Conservation (phyloP, 1,140 invertebrate genomes). For the Potamilus streckersoni region DNA sequence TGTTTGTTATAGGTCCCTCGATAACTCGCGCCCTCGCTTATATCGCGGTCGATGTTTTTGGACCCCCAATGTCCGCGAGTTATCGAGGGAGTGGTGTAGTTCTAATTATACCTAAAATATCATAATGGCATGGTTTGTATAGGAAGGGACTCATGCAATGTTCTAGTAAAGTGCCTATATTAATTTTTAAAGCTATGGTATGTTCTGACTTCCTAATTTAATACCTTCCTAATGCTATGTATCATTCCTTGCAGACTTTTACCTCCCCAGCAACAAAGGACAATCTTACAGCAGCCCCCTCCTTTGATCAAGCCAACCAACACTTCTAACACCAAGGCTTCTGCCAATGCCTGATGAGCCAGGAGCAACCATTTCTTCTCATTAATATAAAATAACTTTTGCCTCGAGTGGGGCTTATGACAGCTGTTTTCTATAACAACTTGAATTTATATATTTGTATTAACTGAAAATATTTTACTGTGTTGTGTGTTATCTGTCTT, state of each 20-base stretch:
- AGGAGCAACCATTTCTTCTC: constrained; percentile 5
- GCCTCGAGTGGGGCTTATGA: too few relatives aligned
- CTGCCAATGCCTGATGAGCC: constrained; percentile 11
- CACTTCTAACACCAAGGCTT: background rate
- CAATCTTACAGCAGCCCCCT: constrained; percentile 56
- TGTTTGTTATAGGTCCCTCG: too few relatives aligned
- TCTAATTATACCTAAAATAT: constrained; percentile 6
- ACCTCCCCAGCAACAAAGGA: constrained; percentile 43
- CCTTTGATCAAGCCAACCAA: constrained; percentile 43
- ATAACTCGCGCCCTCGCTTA: too few relatives aligned
- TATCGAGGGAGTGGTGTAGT: too few relatives aligned
- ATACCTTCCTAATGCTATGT: background rate
- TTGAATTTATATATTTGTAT: too few relatives aligned
- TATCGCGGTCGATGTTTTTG: too few relatives aligned
- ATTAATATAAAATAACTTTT: background rate
- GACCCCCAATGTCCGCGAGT: too few relatives aligned
- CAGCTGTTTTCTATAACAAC: too few relatives aligned
- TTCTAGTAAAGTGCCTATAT: background rate
- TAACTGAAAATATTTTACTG: too few relatives aligned
- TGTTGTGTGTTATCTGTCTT: too few relatives aligned
- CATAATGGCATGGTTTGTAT: background rate
- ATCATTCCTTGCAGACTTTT: constrained; percentile 32
- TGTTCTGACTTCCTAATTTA: background rate
- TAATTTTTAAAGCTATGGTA: background rate
- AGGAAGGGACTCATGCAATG: background rate